phyloP scores from a whole-genome alignment of 2,888 invertebrate genomes.

The Apantesis nais region DNA sequence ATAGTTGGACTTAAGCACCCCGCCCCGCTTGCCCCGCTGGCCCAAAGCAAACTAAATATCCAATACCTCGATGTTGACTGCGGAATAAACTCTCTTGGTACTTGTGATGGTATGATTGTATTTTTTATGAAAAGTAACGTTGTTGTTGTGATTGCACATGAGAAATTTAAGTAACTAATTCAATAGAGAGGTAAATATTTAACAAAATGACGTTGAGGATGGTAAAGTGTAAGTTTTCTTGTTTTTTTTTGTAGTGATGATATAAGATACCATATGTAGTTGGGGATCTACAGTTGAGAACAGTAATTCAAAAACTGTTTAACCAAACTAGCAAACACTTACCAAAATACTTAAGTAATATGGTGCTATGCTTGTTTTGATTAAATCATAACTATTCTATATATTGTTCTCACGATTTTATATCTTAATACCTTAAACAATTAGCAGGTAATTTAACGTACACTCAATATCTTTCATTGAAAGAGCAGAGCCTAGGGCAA shows the following conservation, averaged over 20 bases:
- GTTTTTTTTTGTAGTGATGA: neutral
- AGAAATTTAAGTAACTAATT: neutral
- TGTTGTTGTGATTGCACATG: neutral
- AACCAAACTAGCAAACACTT: neutral
- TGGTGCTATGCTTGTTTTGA: neutral
- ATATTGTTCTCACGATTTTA: too few relatives aligned
- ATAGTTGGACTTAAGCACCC: conserved; percentile 85
- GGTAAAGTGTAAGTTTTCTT: neutral
- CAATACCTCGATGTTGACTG: conserved; percentile 81
- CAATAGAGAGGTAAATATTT: neutral
- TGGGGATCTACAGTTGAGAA: neutral
- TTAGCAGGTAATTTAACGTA: too few relatives aligned
- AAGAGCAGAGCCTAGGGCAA: too few relatives aligned
- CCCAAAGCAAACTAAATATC: conserved; percentile 86
- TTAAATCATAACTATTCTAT: neutral
- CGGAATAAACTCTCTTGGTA: conserved; percentile 46
- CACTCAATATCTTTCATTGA: too few relatives aligned
- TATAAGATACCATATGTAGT: neutral
- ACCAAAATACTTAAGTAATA: neutral
- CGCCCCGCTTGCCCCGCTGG: conserved; percentile 70
- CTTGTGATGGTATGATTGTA: conserved; percentile 13
- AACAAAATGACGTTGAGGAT: neutral
- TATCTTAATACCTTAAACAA: too few relatives aligned
- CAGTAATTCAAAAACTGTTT: neutral
- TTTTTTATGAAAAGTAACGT: neutral